Percentiles rank a stretch among this genome's conserved stretches.
phyloP scores from a whole-genome alignment of 2,113 vertebrate species.

The Hemicordylus capensis region DNA sequence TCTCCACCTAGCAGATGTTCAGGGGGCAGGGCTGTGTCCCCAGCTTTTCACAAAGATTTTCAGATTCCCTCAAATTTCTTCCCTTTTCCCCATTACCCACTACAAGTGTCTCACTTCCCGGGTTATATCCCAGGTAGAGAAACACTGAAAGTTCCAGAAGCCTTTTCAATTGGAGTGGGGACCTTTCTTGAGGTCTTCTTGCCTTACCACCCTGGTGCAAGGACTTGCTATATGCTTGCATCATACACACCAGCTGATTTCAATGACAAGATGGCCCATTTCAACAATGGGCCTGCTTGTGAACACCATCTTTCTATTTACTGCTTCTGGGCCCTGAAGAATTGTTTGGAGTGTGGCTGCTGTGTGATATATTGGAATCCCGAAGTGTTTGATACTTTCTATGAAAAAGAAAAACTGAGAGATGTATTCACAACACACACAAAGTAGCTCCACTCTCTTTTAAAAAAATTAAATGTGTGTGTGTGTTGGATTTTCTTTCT shows the following conservation, averaged over 20 bases:
- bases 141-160: neutral
- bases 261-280: neutral
- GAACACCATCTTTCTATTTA: neutral
- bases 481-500: too few relatives aligned
- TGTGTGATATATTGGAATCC: neutral
- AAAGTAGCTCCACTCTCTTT: neutral
- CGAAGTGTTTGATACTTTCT: neutral
- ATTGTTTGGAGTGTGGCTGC: too few relatives aligned
- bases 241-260: neutral
- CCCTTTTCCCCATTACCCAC: neutral
- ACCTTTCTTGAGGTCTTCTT: neutral
- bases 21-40: neutral
- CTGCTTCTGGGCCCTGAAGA: neutral
- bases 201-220: neutral
- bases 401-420: neutral
- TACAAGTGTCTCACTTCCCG: neutral
- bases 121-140: neutral
- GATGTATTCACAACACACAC: neutral
- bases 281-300: neutral
- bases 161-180: neutral
- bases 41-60: neutral
- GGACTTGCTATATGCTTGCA: neutral
- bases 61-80: too few relatives aligned
- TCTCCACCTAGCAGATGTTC: neutral
- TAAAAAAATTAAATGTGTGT: neutral